Evolutionary conservation across 2,797 vertebrate species (phyloP).

Genomic region (Trematomus bernacchii): DNA sequence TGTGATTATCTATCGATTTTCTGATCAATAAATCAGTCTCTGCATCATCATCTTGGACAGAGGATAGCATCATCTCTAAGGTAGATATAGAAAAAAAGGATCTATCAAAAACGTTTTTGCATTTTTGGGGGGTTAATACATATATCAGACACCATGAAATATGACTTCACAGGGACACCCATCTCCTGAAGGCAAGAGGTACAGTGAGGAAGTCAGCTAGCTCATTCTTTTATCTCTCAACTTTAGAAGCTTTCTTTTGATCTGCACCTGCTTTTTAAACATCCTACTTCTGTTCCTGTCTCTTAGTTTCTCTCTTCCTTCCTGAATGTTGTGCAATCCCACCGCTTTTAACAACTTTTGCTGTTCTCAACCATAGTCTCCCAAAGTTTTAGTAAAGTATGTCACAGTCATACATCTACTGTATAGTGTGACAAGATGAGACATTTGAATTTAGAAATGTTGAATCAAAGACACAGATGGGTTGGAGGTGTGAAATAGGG

Average conservation of each 20-base stretch:
- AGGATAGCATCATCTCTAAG: conserved; percentile 10
- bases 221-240: conserved; percentile 22
- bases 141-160: conserved; percentile 30
- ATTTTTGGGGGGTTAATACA: conserved; percentile 8
- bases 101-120: conserved; percentile 13
- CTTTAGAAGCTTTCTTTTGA: conserved; percentile 35
- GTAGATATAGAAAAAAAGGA: background rate
- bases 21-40: conserved; percentile 30
- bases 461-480: conserved; percentile 21
- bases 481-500: background rate
- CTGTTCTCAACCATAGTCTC: background rate
- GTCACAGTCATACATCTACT: background rate
- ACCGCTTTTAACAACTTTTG: conserved; percentile 23
- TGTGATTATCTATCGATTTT: conserved; percentile 36
- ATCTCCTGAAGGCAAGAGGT: conserved; percentile 27
- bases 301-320: conserved; percentile 26
- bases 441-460: conserved; percentile 30
- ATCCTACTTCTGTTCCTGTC: conserved; percentile 23
- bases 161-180: conserved; percentile 50
- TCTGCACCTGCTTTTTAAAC: conserved; percentile 38
- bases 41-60: conserved; percentile 23
- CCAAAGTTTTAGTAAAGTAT: conserved; percentile 2
- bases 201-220: background rate
- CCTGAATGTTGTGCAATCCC: conserved; percentile 22
- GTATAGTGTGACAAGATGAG: background rate